Conservation (phyloP, 1,140 invertebrate genomes). For the Drosophila kepulauana region DNA sequence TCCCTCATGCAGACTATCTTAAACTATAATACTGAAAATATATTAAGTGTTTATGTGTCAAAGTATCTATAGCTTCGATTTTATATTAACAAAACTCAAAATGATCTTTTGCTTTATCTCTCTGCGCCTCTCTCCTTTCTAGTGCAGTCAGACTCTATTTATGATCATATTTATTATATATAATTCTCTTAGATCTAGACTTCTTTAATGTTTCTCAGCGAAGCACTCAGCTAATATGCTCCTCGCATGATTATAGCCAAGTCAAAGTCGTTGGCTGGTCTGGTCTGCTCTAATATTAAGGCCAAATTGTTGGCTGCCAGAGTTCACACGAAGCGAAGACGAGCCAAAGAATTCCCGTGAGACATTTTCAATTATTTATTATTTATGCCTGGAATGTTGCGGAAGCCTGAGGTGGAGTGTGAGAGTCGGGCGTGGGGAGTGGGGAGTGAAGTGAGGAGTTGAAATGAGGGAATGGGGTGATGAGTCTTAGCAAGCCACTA, state of each 20-base stretch:
- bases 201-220: background rate
- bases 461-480: background rate
- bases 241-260: slow-evolving; percentile 2
- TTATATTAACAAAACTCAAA: too few species aligned
- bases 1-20: too few species aligned
- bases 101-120: too few species aligned
- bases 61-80: too few species aligned
- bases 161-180: too few species aligned
- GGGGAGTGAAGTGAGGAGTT: background rate
- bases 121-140: too few species aligned
- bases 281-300: slow-evolving; percentile 74
- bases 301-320: slow-evolving; percentile 76
- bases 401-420: slow-evolving; percentile 1
- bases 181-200: background rate
- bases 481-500: slow-evolving; percentile 32
- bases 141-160: too few species aligned
- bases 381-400: slow-evolving; percentile 61
- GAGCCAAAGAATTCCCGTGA: slow-evolving; percentile 65
- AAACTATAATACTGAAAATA: too few species aligned
- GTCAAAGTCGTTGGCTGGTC: slow-evolving; percentile 56
- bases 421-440: too few species aligned
- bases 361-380: slow-evolving; percentile 82
- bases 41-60: too few species aligned
- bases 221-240: slow-evolving; percentile 4
- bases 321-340: slow-evolving; percentile 74